Base-by-base conservation (phyloP, 2,888 invertebrate species). In the Bibio marci region DNA sequence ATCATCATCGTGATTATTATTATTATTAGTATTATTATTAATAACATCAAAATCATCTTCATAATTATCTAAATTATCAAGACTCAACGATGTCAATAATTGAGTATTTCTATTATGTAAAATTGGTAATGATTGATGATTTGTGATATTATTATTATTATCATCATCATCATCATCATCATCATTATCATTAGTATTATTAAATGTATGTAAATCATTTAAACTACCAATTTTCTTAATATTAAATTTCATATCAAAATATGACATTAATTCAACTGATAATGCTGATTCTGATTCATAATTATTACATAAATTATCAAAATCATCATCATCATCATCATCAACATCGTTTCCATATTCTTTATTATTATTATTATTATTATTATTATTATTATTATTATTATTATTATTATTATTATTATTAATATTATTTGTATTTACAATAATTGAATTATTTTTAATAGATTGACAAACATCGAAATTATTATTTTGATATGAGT, bases 221-320 rank as follows among this genome's bases (percentile, higher is more conserved):
- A 62, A 49, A 43, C 59, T 58, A 35, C 52, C 54, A 15, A 48
- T 49, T 12, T 37, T 31, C 19, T 39, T 33, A 41, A 52, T 54
- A 43, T 54, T 55, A 41, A 62, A 49, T 47, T 60, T 58, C 53
- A 57, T 53, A 22, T 62, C 62, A 37, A 61, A 62, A 48, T 61
- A 62, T 3, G 61, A 60, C 41, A 62, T 43, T 42, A 62, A 37
- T 43, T 62, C 62, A 18, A 54, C 57, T 42, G 57, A 51, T 37
- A 62, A 37, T 14, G 61, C 55, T 26, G 56, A 54, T 37, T 48
- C 48, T 6, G 50, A 45, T 39, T 57, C 53, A 41, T 56, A 55
- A 44, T 56, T 47, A 38, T 60, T 58, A 33, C 55, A 53, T 40
- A 56, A 54, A 31, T 61, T 48, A 26, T 62, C 47, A 44, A 57